phyloP scores from a whole-genome alignment of 2,888 invertebrate species.

The Temnothorax ravouxi region DNA sequence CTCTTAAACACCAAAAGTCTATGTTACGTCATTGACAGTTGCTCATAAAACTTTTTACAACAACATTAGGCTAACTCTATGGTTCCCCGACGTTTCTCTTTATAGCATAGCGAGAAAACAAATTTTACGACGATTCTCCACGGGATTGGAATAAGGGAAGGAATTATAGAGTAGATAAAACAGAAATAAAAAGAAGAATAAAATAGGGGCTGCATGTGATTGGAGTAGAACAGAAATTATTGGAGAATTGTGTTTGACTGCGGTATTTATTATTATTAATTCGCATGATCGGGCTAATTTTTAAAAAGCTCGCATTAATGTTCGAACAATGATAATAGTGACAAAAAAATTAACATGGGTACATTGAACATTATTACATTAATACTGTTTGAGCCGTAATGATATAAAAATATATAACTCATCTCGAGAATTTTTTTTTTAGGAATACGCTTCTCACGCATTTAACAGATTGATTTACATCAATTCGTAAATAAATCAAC shows the following conservation, averaged over 20 bases:
- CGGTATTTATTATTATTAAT: constrained; percentile 12
- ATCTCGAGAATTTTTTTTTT: no score
- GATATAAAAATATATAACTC: no score
- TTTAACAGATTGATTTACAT: no score
- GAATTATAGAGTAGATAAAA: background rate
- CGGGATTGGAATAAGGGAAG: no score
- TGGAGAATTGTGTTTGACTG: background rate
- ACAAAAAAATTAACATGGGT: no score
- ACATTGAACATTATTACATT: no score
- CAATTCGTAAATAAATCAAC: no score
- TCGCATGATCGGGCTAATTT: background rate
- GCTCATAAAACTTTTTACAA: constrained; percentile 31
- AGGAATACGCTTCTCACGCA: no score
- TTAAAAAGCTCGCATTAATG: no score
- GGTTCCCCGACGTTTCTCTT: constrained; percentile 29
- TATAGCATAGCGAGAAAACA: constrained; percentile 41
- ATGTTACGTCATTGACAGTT: background rate
- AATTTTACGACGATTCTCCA: constrained; percentile 58
- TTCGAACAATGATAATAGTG: no score
- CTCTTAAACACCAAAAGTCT: background rate
- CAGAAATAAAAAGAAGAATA: constrained; percentile 3
- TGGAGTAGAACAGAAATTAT: background rate
- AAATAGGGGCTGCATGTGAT: background rate
- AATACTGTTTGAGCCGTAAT: no score
- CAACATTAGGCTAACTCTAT: constrained; percentile 62